A percentile compares a stretch with the other conserved stretches of the same genome.
Evolutionary conservation across 2,888 invertebrate species (phyloP).

Genomic region (Unio pictorum): DNA sequence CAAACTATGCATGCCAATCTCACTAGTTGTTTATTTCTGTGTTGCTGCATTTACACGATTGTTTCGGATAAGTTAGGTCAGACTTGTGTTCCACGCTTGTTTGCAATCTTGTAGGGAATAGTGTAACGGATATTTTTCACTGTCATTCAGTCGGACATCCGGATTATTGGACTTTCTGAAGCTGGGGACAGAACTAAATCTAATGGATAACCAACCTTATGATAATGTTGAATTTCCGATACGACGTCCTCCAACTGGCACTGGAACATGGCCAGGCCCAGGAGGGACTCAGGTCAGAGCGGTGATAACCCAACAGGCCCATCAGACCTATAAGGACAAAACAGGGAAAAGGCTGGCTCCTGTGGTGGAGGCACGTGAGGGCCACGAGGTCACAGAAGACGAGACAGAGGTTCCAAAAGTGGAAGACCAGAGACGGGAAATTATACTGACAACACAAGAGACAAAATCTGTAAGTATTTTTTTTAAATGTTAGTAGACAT

Average conservation of each 20-base stretch:
- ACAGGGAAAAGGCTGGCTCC: conserved; percentile 43
- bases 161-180: too few relatives aligned
- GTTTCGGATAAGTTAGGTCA: too few relatives aligned
- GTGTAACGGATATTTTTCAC: too few relatives aligned
- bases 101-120: too few relatives aligned
- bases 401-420: conserved; percentile 36
- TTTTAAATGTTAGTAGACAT: too few relatives aligned
- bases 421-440: conserved; percentile 48
- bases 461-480: too few relatives aligned
- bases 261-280: conserved; percentile 32
- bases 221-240: conserved; percentile 66
- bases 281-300: conserved; percentile 20
- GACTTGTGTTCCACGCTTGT: too few relatives aligned
- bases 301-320: conserved; percentile 21
- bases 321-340: conserved; percentile 19
- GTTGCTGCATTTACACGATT: too few relatives aligned
- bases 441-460: conserved; percentile 12
- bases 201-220: conserved; percentile 58
- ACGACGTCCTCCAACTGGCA: conserved; percentile 42
- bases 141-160: too few relatives aligned
- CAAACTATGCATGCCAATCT: too few relatives aligned
- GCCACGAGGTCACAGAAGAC: conserved; percentile 33
- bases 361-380: conserved; percentile 39
- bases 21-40: too few relatives aligned
- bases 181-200: too few relatives aligned